Base-by-base conservation (phyloP, 53 echinoderm and acorn worm genomes). In the Apostichopus leukothele region DNA sequence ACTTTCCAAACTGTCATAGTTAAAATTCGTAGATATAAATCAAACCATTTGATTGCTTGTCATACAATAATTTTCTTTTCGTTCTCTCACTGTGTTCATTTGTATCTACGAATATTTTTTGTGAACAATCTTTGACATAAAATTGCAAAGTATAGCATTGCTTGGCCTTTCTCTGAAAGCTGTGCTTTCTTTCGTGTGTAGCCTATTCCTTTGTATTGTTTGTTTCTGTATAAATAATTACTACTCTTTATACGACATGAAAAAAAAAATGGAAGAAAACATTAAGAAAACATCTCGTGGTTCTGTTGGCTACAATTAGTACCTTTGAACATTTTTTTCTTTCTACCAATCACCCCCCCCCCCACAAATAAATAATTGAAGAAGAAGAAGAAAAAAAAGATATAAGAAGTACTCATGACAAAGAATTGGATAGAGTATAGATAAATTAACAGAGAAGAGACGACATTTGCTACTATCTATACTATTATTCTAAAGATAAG, bases 221-320 rank as follows among this genome's bases (percentile, higher is more conserved):
- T 25, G 18, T 80, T 54, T 81, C 55, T n/a, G 57, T 81, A 81
- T 81, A 55, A 81, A 81, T 81, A 81, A 54, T 55, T 55, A 20
- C 80, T 53, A 81, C 55, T 81, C 81, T 39, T 39, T 54, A 81
- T 57, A 55, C 4, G 21, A 52, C 52, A 54, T 52, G 21, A 22
- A 60, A 59, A 81, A 59, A 80, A 81, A 59, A 53, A 78, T 54
- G 79, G 54, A 22, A 57, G 59, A 81, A 59, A 18, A 59, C 18
- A 54, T 54, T 71, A 16, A 6, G 6, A 71, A 71, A 71, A 18
- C 3, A 71, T 18, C n/a, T 71, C 71, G 57, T 57, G 71, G 71
- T 71, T 71, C 20, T 71, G 71, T 19, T 71, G 71, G 71, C 20
- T 71, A 71, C 71, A 16, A 71, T 71, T 6, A 71, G 13, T 71